phyloP scores from a whole-genome alignment of 2,797 vertebrate genomes.

The Vespertilio murinus region DNA sequence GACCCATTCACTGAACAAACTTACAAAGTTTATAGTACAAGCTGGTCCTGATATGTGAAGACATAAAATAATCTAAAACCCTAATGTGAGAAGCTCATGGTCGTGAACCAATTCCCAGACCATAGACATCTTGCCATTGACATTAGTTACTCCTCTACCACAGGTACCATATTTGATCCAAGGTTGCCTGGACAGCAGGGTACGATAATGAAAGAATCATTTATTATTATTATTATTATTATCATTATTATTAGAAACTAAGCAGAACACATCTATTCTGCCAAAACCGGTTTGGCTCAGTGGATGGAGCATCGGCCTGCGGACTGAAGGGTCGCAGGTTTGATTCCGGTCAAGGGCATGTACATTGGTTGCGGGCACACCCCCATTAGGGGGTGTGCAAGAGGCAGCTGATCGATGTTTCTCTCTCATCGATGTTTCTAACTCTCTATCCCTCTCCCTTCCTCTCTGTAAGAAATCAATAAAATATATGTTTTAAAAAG shows the following conservation, averaged over 20 bases:
- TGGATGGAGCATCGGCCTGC: too few species aligned
- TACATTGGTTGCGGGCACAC: too few species aligned
- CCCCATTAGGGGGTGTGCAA: too few species aligned
- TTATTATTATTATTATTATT: not conserved
- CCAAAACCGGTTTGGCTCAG: too few species aligned
- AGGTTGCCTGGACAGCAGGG: not conserved
- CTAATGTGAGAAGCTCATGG: not conserved
- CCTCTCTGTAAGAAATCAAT: too few species aligned
- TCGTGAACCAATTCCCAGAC: not conserved
- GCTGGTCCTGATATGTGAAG: not conserved
- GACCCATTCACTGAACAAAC: not conserved
- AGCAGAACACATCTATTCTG: not conserved
- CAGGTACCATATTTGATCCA: not conserved
- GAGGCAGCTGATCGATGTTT: too few species aligned
- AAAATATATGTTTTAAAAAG: too few species aligned
- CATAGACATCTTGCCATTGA: not conserved
- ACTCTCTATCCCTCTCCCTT: too few species aligned
- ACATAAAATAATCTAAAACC: not conserved
- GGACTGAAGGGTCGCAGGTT: too few species aligned
- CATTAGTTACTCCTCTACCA: not conserved
- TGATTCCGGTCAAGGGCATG: too few species aligned
- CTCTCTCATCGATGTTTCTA: too few species aligned
- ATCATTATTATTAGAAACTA: not conserved
- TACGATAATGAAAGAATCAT: not conserved
- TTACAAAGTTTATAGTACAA: not conserved